Evolutionary conservation across 2,797 vertebrate species (phyloP).

Genomic region (Tympanoctomys barrerae): DNA sequence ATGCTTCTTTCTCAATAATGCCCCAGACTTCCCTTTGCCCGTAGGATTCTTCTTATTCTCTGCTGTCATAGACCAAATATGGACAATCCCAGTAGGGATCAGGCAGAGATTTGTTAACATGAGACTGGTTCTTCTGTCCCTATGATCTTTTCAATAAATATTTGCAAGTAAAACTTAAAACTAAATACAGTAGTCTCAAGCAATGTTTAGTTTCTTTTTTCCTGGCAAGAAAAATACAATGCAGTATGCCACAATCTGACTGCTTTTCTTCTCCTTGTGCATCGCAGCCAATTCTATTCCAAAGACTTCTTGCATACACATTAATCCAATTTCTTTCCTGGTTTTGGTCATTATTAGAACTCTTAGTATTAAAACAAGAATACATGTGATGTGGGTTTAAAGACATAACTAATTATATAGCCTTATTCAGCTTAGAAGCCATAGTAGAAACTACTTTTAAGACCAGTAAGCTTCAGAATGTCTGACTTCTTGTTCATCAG

Average conservation of each 20-base stretch:
- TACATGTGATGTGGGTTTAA: background rate
- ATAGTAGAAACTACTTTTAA: background rate
- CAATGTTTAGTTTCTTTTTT: background rate
- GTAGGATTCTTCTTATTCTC: no score
- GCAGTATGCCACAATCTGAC: background rate
- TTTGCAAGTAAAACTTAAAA: constrained; percentile 40
- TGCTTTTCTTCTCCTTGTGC: background rate
- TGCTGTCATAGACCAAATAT: background rate
- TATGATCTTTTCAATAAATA: constrained; percentile 31
- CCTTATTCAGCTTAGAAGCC: background rate
- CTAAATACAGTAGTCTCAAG: constrained; percentile 45
- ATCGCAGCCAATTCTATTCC: background rate
- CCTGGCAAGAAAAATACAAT: constrained; percentile 24
- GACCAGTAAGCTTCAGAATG: background rate
- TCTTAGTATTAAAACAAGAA: background rate
- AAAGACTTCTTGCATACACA: background rate
- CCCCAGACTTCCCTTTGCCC: background rate
- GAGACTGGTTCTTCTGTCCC: constrained; percentile 1
- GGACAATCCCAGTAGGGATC: background rate
- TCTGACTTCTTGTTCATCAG: background rate
- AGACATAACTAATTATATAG: background rate
- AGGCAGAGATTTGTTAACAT: constrained; percentile 14
- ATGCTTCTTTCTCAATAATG: constrained; percentile 39
- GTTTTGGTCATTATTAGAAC: background rate
- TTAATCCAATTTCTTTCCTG: background rate